Evolutionary conservation across 2,888 invertebrate species (phyloP), one percentile per base, ranked within the genome.

Genomic region (Apamea epomidion): DNA sequence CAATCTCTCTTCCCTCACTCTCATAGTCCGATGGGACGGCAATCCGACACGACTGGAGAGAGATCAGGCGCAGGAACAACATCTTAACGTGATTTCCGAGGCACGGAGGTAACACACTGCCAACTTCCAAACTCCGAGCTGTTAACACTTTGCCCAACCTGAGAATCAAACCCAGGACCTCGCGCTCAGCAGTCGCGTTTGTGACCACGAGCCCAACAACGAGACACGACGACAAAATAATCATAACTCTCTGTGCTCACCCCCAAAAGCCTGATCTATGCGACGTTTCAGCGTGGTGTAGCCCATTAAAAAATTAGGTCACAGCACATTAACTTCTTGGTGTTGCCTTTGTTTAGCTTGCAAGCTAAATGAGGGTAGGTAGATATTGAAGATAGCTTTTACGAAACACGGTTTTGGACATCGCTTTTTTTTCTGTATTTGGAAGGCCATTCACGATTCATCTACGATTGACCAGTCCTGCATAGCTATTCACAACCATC

Each of bases 251-350:
- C 7, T n/a, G 51, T 48, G 78, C 58, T 58, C 37, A 54, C 82
- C 4, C n/a, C 70, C 7, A 74, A 74, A 84, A 74, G 25, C 32
- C 7, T 29, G 60, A 65, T 74, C 51, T 37, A n/a, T 14, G 48
- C 29, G 51, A 58, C 54, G 69, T 58, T 62, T 65, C 64, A 80
- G 16, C 54, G 73, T 10, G 18, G 74, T 58, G 58, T 51, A 48
- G 69, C 54, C 84, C 84, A 84, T 84, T 84, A 75, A 82, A 86
- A 84, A 84, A 84, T 82, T 75, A 75, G 84, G 84, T 82, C 84
- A 76, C n/a, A 58, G 37, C 71, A 58, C 84, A 82, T 86, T 86
- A 67, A 42, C n/a, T 58, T 48, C 80, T 84, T 68, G 29, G 12
- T 84, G 32, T 48, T 72, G 37, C 29, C 86, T 84, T 82, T 82